These are phyloP conservation scores for Drosophila dunni DNA, from an alignment of 1,140 invertebrate species.

Conservation along the genomic window DNA sequence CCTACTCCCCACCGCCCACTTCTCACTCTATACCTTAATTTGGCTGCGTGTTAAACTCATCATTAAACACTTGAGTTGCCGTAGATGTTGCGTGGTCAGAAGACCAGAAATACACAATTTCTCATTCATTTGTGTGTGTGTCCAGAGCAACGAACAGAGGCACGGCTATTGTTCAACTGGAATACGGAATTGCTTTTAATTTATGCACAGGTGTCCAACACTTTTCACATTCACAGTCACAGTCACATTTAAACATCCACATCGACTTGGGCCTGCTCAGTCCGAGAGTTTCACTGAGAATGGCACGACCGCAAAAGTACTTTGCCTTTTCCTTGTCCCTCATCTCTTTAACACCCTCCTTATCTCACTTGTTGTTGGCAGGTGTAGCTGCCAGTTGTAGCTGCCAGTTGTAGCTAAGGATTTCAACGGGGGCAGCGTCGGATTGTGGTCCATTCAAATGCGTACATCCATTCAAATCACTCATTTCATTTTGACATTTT, in stretches of 20 bases:
- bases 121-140: constrained; percentile 36
- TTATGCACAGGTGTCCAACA: constrained; percentile 57
- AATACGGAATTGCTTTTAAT: constrained; percentile 52
- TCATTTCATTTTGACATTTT: constrained; percentile 56
- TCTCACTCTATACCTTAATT: neutral
- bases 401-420: neutral
- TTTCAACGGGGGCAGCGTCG: neutral
- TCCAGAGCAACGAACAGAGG: neutral
- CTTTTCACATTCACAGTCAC: constrained; percentile 25
- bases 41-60: constrained; percentile 14
- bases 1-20: neutral
- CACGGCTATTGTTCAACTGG: constrained; percentile 39
- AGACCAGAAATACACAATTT: constrained; percentile 38
- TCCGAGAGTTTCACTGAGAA: constrained; percentile 1
- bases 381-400: neutral
- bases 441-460: constrained; percentile 36
- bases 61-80: constrained; percentile 25
- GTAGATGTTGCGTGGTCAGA: constrained; percentile 20
- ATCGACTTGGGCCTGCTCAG: constrained; percentile 13
- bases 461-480: constrained; percentile 47
- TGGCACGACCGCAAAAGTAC: constrained; percentile 31
- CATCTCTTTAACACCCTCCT: constrained; percentile 10
- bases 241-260: constrained; percentile 7
- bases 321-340: constrained; percentile 30
- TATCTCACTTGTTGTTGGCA: constrained; percentile 34